Evolutionary conservation across 92 coral and sea anemone species (phyloP).

Genomic region (Micromussa lordhowensis): DNA sequence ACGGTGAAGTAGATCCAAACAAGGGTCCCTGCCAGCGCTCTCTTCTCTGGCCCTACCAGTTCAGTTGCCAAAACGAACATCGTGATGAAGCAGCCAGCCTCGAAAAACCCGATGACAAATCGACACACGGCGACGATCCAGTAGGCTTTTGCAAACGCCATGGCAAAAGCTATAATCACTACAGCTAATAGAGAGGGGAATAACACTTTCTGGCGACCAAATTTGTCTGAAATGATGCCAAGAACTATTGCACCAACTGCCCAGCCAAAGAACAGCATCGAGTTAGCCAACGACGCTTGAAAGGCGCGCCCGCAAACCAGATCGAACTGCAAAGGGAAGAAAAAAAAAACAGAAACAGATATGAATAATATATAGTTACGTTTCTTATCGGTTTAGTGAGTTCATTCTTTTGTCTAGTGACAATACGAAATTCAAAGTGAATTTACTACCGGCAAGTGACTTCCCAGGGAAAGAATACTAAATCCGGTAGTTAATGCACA

Average conservation of each 20-base stretch:
- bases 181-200: constrained; percentile 71
- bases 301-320: constrained; percentile 72
- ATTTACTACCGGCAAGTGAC: no score
- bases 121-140: constrained; percentile 77
- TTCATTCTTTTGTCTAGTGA: no score
- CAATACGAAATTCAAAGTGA: no score
- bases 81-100: constrained; percentile 71
- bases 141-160: constrained; percentile 73
- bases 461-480: no score
- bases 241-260: constrained; percentile 78
- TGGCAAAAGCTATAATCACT: constrained; percentile 62
- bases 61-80: constrained; percentile 83
- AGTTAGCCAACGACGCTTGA: constrained; percentile 77
- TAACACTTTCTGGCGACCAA: constrained; percentile 75
- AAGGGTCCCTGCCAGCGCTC: constrained; percentile 79
- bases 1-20: constrained; percentile 76
- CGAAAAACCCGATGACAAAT: constrained; percentile 67
- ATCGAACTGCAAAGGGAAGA: constrained; percentile 61
- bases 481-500: no score
- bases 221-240: constrained; percentile 75
- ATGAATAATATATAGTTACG: no score
- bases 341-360: no score
- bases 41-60: constrained; percentile 79
- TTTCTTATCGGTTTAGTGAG: no score
- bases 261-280: constrained; percentile 84